Evolutionary conservation across 2,113 vertebrate genomes (phyloP), one percentile per base, ranked within the genome.

Genomic region (Lamprotornis superbus): DNA sequence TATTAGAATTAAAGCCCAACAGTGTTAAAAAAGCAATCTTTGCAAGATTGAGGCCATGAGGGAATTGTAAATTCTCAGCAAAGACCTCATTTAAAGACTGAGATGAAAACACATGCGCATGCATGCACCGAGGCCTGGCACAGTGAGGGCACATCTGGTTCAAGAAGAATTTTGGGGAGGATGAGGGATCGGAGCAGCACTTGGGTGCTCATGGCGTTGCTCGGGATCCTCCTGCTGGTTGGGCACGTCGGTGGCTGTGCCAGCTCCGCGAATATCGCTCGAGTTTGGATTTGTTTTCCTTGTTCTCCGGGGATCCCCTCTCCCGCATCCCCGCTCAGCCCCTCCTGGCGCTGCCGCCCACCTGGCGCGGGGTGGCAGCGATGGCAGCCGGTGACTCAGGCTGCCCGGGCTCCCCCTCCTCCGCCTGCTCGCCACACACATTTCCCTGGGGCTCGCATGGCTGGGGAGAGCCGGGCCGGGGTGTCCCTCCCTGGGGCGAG

Each of bases 1-100:
- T 97, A 95, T 97, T 97, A 97, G 97, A 97, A 97, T 96, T 95
- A 97, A 97, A 97, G 97, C 97, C 97, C 96, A 93, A 89, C 98
- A 93, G 94, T 81, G 93, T 95, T 97, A 95, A 96, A 97, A 97
- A 97, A 97, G 97, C 97, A 96, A 95, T 97, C 97, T 97, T 91
- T 93, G 97, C 97, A 95, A 97, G 97, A 98, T 95, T 93, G 96
- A 97, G 96, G 97, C 97, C 97, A 86, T 11, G 14, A 73, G 97
- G 97, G 97, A 98, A 97, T 97, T 95, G 97, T 96, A 96, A 95
- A 97, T 97, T 97, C 97, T 98, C 87, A 75, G 97, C 97, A 89
- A 97, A 98, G 97, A 93, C 97, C 97, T 98, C 97, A 77, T 97
- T 97, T 96, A 93, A 96, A 95, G 97, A 61, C 83, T 42, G 94